A percentile compares a stretch with the other conserved stretches of the same genome.
These are phyloP conservation scores for Cephus cinctus DNA, from an alignment of 1,140 invertebrate species.

Conservation along the genomic window DNA sequence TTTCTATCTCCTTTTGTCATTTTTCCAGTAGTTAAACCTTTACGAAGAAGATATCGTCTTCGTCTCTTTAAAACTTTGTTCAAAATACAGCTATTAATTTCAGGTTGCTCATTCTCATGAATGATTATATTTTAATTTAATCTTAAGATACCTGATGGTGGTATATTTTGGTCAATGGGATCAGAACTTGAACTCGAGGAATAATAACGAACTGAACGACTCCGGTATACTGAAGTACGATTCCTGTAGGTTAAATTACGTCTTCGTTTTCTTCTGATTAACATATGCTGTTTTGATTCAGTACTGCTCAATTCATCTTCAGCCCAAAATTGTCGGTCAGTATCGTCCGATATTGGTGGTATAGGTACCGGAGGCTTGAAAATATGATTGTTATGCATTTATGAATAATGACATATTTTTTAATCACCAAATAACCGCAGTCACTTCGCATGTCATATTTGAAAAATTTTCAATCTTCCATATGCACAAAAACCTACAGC, in stretches of 20 bases:
- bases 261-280: constrained; percentile 26
- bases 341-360: constrained; percentile 25
- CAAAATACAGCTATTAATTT: no score
- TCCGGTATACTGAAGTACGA: constrained; percentile 21
- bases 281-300: constrained; percentile 26
- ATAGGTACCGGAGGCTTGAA: constrained; percentile 17
- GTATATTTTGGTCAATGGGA: no score
- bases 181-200: no score
- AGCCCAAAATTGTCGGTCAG: constrained; percentile 38
- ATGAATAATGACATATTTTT: neutral
- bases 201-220: no score
- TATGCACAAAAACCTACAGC: constrained; percentile 21
- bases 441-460: no score
- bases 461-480: neutral
- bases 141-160: no score
- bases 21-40: no score
- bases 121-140: no score
- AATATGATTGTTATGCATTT: constrained; percentile 8
- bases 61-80: no score
- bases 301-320: constrained; percentile 38
- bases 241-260: constrained; percentile 34
- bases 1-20: no score
- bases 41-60: no score
- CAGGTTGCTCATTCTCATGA: no score
- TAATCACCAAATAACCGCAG: neutral